Percentiles rank a stretch among this genome's conserved stretches.
phyloP scores from a whole-genome alignment of 2,888 invertebrate species.

The Lasioglossum oenotherae region DNA sequence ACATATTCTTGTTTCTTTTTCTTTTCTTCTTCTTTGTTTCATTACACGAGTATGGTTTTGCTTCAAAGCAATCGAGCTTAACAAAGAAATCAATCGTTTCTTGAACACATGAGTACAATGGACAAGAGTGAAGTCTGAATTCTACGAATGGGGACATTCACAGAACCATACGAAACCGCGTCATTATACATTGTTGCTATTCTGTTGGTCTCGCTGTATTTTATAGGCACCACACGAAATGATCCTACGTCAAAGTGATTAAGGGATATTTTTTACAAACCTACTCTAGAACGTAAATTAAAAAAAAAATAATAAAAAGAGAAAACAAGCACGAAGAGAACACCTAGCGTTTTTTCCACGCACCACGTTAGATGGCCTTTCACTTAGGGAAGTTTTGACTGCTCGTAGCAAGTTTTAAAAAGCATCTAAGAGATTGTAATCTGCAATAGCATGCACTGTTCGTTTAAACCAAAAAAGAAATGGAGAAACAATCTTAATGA shows the following conservation, averaged over 20 bases:
- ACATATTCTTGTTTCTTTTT: constrained; percentile 49
- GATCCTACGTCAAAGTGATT: constrained; percentile 66
- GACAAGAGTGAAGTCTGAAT: constrained; percentile 28
- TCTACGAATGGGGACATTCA: constrained; percentile 20
- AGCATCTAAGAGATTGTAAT: constrained; percentile 23
- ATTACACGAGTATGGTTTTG: constrained; percentile 22
- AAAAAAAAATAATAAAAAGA: background rate
- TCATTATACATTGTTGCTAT: constrained; percentile 69
- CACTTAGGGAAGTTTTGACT: constrained; percentile 59
- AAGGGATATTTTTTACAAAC: constrained; percentile 75
- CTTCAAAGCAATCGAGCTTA: constrained; percentile 57
- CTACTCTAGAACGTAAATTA: constrained; percentile 61
- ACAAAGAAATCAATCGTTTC: constrained; percentile 38
- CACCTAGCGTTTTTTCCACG: constrained; percentile 57
- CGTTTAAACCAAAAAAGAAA: background rate
- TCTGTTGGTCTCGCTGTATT: constrained; percentile 76
- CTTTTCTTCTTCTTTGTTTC: constrained; percentile 6
- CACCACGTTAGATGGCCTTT: constrained; percentile 68
- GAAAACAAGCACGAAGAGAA: constrained; percentile 53
- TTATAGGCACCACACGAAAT: constrained; percentile 70
- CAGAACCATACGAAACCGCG: constrained; percentile 32
- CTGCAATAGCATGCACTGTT: constrained; percentile 19
- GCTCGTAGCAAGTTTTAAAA: constrained; percentile 44
- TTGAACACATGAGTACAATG: constrained; percentile 33
- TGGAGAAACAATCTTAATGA: constrained; percentile 8